Percentiles rank a stretch among this genome's conserved stretches.
These are phyloP conservation scores for Petrocephalus microphthalmus DNA, from an alignment of 2,113 vertebrate genomes.

Conservation along the genomic window DNA sequence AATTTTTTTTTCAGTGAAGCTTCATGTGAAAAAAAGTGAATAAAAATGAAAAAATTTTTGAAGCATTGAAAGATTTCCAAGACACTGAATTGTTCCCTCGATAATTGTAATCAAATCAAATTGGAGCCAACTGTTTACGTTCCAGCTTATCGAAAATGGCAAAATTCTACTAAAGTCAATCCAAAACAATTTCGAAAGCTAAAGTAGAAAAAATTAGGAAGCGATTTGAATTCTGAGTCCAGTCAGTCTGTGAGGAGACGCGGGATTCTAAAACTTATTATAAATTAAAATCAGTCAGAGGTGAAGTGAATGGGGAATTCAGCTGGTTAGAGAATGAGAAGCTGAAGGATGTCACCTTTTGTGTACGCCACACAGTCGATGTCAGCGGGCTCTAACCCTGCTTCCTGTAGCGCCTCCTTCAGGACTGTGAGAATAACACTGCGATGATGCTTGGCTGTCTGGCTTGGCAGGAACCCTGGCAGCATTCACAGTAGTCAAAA, in stretches of 20 bases:
- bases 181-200: background rate
- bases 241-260: background rate
- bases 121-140: background rate
- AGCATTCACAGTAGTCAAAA: background rate
- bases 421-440: constrained; percentile 71
- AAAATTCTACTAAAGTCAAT: background rate
- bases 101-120: background rate
- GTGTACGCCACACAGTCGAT: constrained; percentile 83
- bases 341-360: constrained; percentile 62
- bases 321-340: background rate
- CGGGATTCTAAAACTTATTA: background rate
- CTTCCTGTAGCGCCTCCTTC: constrained; percentile 71
- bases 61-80: background rate
- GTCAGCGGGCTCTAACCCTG: constrained; percentile 64
- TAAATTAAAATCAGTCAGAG: background rate
- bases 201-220: background rate
- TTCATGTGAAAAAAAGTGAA: no score
- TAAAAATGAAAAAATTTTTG: no score
- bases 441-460: constrained; percentile 79
- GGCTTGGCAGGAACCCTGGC: constrained; percentile 78
- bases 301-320: background rate
- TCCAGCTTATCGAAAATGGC: background rate
- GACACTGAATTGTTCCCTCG: background rate
- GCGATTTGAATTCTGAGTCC: background rate
- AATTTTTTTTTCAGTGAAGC: background rate